These are phyloP conservation scores for Pterostichus niger DNA, from an alignment of 2,888 invertebrate genomes.

Conservation along the genomic window DNA sequence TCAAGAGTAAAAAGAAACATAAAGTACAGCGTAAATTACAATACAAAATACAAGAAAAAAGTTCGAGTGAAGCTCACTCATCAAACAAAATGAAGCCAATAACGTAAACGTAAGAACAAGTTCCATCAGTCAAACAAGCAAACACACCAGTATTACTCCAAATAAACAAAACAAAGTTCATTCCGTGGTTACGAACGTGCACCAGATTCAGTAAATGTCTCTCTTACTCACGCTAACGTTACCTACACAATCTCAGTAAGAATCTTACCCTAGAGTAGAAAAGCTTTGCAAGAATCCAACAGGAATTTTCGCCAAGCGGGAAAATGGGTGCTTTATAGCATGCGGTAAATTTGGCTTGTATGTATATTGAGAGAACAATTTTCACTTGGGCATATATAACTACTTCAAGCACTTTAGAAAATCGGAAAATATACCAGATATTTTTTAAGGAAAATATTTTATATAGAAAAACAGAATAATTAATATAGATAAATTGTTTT, in stretches of 20 bases:
- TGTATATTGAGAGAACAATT: conserved; percentile 40
- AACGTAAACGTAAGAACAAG: conserved; percentile 25
- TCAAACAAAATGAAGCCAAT: conserved; percentile 53
- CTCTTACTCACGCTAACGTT: not conserved
- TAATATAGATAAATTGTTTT: no score
- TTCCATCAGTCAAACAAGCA: conserved; percentile 51
- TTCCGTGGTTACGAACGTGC: conserved; percentile 44
- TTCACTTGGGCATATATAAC: not conserved
- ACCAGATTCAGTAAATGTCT: not conserved
- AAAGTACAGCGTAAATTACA: conserved; percentile 9
- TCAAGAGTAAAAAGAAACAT: not conserved
- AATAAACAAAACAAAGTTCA: conserved; percentile 63
- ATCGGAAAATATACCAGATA: not conserved
- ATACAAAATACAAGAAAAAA: conserved; percentile 14
- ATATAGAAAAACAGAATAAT: no score
- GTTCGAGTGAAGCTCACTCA: conserved; percentile 21
- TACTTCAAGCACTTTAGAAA: not conserved
- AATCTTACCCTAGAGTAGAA: not conserved
- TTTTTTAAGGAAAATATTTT: not conserved
- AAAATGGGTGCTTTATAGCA: conserved; percentile 13
- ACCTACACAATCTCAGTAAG: not conserved
- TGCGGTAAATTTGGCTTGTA: conserved; percentile 35
- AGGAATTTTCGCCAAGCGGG: not conserved
- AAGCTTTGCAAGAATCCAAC: not conserved
- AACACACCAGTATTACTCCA: conserved; percentile 39